Conservation (phyloP, 2,888 invertebrate genomes). For the Siphonodentalium dalli region DNA sequence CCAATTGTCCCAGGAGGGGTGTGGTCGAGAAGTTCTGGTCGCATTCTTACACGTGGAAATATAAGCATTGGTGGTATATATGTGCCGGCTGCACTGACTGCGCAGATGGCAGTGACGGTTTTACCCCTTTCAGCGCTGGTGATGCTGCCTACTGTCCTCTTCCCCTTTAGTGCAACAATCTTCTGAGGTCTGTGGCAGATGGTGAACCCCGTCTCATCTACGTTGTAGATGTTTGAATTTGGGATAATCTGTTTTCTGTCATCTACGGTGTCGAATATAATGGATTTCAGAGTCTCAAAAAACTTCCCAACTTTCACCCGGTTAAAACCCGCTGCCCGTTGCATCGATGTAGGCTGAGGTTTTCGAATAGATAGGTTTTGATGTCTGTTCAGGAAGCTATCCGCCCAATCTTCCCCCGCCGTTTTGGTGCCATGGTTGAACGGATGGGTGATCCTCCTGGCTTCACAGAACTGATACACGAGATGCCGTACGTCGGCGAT, state of each 20-base stretch:
- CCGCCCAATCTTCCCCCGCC: no score
- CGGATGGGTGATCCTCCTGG: no score
- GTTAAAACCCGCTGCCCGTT: constrained; percentile 8
- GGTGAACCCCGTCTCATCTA: constrained; percentile 9
- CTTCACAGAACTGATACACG: no score
- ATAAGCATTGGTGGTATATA: constrained; percentile 37
- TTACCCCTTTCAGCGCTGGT: constrained; percentile 19
- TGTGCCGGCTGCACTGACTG: constrained; percentile 31
- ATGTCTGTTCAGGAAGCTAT: no score
- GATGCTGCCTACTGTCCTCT: constrained; percentile 4
- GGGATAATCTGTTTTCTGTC: background rate
- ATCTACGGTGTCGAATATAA: no score
- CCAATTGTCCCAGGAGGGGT: constrained; percentile 51
- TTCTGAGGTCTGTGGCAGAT: constrained; percentile 12
- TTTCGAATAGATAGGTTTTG: no score
- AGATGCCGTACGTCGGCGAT: no score
- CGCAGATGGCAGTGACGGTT: constrained; percentile 27
- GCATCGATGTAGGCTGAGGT: background rate
- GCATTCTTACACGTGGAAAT: constrained; percentile 52
- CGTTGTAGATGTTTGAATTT: constrained; percentile 11
- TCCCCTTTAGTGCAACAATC: constrained; percentile 5
- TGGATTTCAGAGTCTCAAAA: constrained; percentile 5
- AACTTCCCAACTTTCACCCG: constrained; percentile 2
- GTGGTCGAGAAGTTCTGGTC: constrained; percentile 41
- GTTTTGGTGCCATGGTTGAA: no score